Conservation (phyloP, 2,888 invertebrate genomes). For the Bombyx huttoni region DNA sequence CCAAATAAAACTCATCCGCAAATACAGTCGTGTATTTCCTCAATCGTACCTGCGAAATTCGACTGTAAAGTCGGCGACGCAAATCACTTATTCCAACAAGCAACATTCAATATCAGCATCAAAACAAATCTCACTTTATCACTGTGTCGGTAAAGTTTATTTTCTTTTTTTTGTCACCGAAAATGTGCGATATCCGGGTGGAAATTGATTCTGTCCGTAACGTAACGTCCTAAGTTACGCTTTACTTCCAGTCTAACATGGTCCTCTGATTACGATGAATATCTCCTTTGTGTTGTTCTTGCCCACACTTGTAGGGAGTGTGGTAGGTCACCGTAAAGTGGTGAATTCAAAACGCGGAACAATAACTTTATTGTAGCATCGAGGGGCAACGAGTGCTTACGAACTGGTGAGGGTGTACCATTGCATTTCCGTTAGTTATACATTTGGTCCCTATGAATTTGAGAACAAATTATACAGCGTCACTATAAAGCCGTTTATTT, state of each 20-base stretch:
- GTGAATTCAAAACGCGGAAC: constrained; percentile 26
- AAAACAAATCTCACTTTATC: constrained; percentile 49
- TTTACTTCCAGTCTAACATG: constrained; percentile 14
- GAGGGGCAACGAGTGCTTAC: constrained; percentile 28
- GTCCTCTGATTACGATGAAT: constrained; percentile 23
- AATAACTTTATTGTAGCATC: constrained; percentile 34
- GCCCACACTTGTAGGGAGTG: constrained; percentile 14
- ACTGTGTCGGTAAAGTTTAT: constrained; percentile 15
- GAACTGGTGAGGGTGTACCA: constrained; percentile 54
- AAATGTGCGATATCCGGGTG: constrained; percentile 37
- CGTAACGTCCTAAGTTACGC: constrained; percentile 44
- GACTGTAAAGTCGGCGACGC: constrained; percentile 41
- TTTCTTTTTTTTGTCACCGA: constrained; percentile 25
- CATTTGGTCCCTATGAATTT: constrained; percentile 64
- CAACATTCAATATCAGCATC: constrained; percentile 41
- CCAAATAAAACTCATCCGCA: constrained; percentile 1
- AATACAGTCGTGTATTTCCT: no score
- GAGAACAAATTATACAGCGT: constrained; percentile 31
- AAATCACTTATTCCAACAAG: constrained; percentile 64
- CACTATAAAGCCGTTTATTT: no score
- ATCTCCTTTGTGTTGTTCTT: constrained; percentile 19
- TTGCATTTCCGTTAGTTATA: constrained; percentile 63
- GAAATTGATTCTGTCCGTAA: constrained; percentile 59
- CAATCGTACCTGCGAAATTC: constrained; percentile 21
- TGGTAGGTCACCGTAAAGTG: constrained; percentile 23